Evolutionary conservation across 2,113 vertebrate species (phyloP).

Genomic region (Cynopterus brachyotis): DNA sequence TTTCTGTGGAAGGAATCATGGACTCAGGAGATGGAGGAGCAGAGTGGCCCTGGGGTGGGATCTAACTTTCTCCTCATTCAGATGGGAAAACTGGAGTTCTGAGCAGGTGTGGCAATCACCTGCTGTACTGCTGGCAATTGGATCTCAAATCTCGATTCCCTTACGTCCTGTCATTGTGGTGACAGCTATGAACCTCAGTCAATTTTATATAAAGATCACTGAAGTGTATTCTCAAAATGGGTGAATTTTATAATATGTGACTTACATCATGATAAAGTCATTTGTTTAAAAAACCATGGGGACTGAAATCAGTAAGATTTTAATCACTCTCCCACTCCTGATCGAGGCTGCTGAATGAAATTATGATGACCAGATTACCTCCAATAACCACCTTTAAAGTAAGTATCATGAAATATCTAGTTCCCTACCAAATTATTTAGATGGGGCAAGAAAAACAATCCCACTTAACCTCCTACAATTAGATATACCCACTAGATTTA

Average conservation of each 20-base stretch:
- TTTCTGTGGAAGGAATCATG: background rate
- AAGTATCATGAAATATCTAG: background rate
- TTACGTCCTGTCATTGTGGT: background rate
- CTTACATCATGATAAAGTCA: background rate
- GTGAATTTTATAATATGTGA: background rate
- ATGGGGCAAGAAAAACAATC: background rate
- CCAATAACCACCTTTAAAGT: background rate
- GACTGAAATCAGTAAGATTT: background rate
- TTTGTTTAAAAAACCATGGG: background rate
- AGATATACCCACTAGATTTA: background rate
- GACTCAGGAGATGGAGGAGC: background rate
- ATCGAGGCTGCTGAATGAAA: background rate
- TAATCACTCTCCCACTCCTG: background rate
- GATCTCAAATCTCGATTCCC: background rate
- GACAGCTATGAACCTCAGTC: background rate
- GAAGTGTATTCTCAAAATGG: background rate
- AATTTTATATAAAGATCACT: background rate
- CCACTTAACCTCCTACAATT: background rate
- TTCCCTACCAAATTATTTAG: constrained; percentile 13
- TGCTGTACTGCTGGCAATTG: background rate
- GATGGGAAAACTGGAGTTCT: constrained; percentile 27
- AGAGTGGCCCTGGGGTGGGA: background rate
- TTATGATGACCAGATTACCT: background rate
- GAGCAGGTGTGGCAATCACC: background rate
- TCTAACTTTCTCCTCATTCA: background rate